phyloP scores from a whole-genome alignment of 1,140 invertebrate genomes.

The Centruroides sculpturatus region DNA sequence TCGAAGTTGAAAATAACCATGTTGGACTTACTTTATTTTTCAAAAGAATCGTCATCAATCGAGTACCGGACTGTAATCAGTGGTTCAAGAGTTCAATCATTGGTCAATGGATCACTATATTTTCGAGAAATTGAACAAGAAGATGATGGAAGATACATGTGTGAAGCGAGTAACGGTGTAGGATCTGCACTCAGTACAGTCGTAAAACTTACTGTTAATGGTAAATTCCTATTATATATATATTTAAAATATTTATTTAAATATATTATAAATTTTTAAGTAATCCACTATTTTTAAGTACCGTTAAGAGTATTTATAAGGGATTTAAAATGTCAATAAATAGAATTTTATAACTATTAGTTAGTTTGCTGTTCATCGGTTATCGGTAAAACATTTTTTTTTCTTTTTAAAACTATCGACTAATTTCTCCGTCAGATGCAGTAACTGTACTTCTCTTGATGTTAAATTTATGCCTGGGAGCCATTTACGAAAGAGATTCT shows the following conservation, averaged over 20 bases:
- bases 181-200: slow-evolving; percentile 31
- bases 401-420: too few species aligned
- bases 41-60: background rate
- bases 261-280: background rate
- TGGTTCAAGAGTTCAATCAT: slow-evolving; percentile 14
- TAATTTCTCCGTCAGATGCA: too few species aligned
- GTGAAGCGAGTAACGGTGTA: slow-evolving; percentile 35
- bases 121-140: slow-evolving; percentile 17
- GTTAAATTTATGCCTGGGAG: background rate
- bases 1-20: background rate
- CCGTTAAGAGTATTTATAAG: background rate
- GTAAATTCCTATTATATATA: slow-evolving; percentile 17
- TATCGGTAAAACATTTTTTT: background rate
- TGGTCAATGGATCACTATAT: slow-evolving; percentile 15
- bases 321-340: background rate
- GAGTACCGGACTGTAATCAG: slow-evolving; percentile 15
- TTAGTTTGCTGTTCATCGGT: too few species aligned
- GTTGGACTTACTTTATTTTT: background rate
- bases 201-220: slow-evolving; percentile 27
- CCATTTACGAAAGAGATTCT: too few species aligned
- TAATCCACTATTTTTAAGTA: background rate
- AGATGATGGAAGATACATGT: slow-evolving; percentile 32
- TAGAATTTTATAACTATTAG: background rate
- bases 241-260: background rate
- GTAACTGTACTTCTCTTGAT: background rate